phyloP scores from a whole-genome alignment of 1,140 invertebrate species.

The Chrysomallon squamiferum region DNA sequence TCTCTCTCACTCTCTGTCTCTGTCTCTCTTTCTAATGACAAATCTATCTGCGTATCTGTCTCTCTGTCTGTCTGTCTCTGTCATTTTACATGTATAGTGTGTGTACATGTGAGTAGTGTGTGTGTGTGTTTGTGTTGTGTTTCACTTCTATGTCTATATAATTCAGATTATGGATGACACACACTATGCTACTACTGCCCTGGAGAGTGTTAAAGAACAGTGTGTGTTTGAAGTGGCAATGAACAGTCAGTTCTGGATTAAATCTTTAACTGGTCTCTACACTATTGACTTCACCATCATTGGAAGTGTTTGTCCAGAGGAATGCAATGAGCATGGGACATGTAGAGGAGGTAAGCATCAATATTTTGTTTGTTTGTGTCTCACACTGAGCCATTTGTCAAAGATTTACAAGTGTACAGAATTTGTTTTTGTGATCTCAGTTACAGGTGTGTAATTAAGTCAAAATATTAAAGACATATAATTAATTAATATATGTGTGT shows the following conservation, averaged over 20 bases:
- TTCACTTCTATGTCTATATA: no score
- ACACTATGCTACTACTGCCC: slow-evolving; percentile 23
- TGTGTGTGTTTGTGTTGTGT: no score
- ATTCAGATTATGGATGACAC: slow-evolving; percentile 37
- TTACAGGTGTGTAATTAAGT: no score
- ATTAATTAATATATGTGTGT: not conserved
- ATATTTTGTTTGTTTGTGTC: not conserved
- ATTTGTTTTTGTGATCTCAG: no score
- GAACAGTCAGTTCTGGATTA: slow-evolving; percentile 34
- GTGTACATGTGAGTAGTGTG: no score
- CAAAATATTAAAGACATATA: not conserved
- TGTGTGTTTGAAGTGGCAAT: slow-evolving; percentile 32
- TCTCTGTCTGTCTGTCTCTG: not conserved
- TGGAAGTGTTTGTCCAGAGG: slow-evolving; percentile 31
- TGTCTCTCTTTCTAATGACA: not conserved
- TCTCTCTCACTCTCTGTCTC: not conserved
- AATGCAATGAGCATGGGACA: slow-evolving; percentile 31
- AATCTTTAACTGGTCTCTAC: slow-evolving; percentile 8
- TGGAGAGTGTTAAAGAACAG: slow-evolving; percentile 34
- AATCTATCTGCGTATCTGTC: not conserved
- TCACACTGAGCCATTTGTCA: no score
- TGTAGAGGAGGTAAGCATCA: slow-evolving; percentile 31
- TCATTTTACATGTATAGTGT: not conserved
- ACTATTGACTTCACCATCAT: slow-evolving; percentile 20
- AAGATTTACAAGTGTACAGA: no score